Evolutionary conservation across 1,140 invertebrate genomes (phyloP).

Genomic region (Drosophila mojavensis): DNA sequence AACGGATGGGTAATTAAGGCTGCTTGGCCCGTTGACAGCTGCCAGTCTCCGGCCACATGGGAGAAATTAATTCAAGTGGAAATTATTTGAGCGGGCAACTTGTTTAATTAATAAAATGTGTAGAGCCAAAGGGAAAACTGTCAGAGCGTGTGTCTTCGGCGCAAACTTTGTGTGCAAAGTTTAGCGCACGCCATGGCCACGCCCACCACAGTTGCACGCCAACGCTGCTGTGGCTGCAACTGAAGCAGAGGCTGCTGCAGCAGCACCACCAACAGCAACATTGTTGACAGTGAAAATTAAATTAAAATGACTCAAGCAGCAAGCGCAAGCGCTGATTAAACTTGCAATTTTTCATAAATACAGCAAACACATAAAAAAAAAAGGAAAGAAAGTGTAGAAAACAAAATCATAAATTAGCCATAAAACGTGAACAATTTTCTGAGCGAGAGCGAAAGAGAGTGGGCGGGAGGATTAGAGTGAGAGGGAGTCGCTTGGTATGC

Average conservation of each 20-base stretch:
- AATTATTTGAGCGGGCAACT: conserved; percentile 76
- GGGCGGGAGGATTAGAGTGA: no score
- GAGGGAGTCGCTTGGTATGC: conserved; percentile 42
- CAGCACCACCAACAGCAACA: background rate
- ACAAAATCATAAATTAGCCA: conserved; percentile 68
- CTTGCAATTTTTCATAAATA: conserved; percentile 41
- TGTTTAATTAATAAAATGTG: conserved; percentile 78
- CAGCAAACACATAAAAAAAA: conserved; percentile 12
- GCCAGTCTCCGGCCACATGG: conserved; percentile 69
- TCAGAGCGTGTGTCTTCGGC: conserved; percentile 74
- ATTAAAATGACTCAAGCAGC: conserved; percentile 33
- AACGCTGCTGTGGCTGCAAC: conserved; percentile 10
- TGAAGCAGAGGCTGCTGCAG: background rate
- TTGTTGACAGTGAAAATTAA: conserved; percentile 44
- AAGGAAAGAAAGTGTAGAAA: conserved; percentile 6
- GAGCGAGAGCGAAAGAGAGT: no score
- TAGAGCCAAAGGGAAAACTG: conserved; percentile 51
- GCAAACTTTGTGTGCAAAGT: conserved; percentile 63
- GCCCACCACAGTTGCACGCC: conserved; percentile 2
- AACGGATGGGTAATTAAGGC: conserved; percentile 25
- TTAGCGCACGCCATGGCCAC: conserved; percentile 36
- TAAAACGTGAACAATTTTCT: conserved; percentile 54
- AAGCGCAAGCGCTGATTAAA: conserved; percentile 33
- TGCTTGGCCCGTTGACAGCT: conserved; percentile 54
- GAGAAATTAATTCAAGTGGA: conserved; percentile 80